Base-by-base conservation (phyloP, 1,140 invertebrate species). In the Drosophila tani region DNA sequence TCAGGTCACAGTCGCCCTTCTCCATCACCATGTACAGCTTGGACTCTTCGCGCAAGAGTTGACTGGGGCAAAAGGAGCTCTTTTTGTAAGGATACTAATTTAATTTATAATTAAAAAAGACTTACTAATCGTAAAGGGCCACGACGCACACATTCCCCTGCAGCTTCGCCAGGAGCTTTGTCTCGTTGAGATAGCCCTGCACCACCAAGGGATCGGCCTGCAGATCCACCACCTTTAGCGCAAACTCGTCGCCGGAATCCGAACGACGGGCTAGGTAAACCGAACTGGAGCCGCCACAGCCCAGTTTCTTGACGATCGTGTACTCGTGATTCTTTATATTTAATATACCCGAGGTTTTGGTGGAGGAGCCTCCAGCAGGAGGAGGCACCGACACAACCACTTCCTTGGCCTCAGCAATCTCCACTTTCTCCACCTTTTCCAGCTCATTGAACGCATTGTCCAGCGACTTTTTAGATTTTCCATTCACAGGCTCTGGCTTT, bases 111-210 rank as follows among this genome's bases (percentile, higher is more conserved):
- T n/a, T n/a, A n/a, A n/a, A n/a, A n/a, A n/a, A 40, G 19, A 96
- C 97, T 96, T 94, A 99, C 98, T 96, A 98, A 90, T 98, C 97
- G 93, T 95, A 96, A 90, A 99, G 95, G 64, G 95, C 95, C 75
- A 99, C 96, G 49, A 99, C 97, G 77, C 95, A 94, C 49, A 96
- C 94, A 71, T 96, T 96, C 50, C 96, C 95, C 93, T 98, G 97
- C 41, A 99, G 94, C 88, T 96, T 95, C 53, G 95, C 92, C n/a
- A 99, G 93, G 69, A 99, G 94, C 68, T 95, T 94, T 43, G 99
- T 97, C 94, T 99, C 99, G 92, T 99, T 98, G 35, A 97, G 94
- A 93, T 97, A 99, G 7, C 97, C 96, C 77, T 96, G 93, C 1
- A 96, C 95, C 49, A 96, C 94, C 3, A 95, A 93, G 19, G 95